These are phyloP conservation scores for Lycopodina hypogea DNA, from an alignment of 37 sponge, comb jelly and placozoan species.

Conservation along the genomic window DNA sequence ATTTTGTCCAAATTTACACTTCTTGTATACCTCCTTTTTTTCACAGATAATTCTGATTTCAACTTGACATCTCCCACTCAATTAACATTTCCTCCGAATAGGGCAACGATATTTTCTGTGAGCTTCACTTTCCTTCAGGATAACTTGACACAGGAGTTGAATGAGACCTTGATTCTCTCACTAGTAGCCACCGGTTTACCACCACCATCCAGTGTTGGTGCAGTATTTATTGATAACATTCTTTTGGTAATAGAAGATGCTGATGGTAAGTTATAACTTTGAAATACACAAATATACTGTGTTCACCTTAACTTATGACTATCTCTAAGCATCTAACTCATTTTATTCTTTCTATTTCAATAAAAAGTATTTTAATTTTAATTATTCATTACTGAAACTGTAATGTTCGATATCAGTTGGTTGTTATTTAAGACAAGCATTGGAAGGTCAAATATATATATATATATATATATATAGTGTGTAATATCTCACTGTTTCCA, in stretches of 20 bases:
- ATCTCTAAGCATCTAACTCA: too few relatives aligned
- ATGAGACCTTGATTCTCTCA: background rate
- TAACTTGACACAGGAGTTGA: background rate
- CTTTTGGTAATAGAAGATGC: background rate
- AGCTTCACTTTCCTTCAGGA: background rate
- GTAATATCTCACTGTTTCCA: too few relatives aligned
- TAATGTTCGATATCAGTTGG: too few relatives aligned
- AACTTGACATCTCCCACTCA: background rate
- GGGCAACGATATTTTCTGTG: background rate
- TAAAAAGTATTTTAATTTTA: too few relatives aligned
- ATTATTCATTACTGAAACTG: too few relatives aligned
- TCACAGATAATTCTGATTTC: background rate
- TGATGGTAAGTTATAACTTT: background rate
- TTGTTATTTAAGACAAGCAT: too few relatives aligned
- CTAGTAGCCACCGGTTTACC: background rate
- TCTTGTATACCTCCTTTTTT: background rate
- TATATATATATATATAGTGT: too few relatives aligned
- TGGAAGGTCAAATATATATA: too few relatives aligned
- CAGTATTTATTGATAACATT: background rate
- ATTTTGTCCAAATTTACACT: too few relatives aligned
- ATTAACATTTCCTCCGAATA: background rate
- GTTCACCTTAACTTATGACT: too few relatives aligned
- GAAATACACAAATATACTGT: background rate
- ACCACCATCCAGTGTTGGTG: background rate
- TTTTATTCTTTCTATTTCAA: too few relatives aligned